Conservation (phyloP, 1,140 invertebrate genomes). For the Caligus rogercresseyi region DNA sequence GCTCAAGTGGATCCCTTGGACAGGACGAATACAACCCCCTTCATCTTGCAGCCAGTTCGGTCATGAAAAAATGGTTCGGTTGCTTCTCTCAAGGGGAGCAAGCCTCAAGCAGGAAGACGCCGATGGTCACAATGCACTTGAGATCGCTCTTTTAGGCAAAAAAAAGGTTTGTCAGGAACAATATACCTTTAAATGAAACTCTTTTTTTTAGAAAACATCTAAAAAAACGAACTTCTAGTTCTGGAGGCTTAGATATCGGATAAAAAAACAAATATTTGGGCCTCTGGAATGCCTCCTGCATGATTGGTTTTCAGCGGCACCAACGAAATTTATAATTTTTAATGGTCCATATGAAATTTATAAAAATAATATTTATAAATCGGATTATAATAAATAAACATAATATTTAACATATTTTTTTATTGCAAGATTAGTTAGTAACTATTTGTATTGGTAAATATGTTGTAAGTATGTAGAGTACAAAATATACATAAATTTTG, state of each 20-base stretch:
- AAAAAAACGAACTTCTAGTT: no score
- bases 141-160: slow-evolving; percentile 31
- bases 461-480: no score
- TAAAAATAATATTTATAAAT: not conserved
- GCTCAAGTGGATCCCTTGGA: slow-evolving; percentile 25
- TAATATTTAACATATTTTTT: no score
- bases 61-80: slow-evolving; percentile 50
- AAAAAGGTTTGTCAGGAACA: slow-evolving; percentile 12
- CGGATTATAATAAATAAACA: not conserved
- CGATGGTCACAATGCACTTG: slow-evolving; percentile 31
- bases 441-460: no score
- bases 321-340: no score
- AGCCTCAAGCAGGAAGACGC: slow-evolving; percentile 31
- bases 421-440: no score
- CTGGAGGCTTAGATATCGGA: no score
- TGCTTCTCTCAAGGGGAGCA: slow-evolving; percentile 60
- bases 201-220: not conserved
- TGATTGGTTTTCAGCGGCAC: no score
- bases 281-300: no score
- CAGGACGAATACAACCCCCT: slow-evolving; percentile 45
- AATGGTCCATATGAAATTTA: no score
- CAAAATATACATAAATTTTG: no score
- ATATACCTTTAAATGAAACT: not conserved
- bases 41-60: slow-evolving; percentile 84
- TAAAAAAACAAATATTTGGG: no score